Evolutionary conservation across 2,797 vertebrate species (phyloP), one percentile per base, ranked within the genome.

Genomic region (Discoglossus pictus): DNA sequence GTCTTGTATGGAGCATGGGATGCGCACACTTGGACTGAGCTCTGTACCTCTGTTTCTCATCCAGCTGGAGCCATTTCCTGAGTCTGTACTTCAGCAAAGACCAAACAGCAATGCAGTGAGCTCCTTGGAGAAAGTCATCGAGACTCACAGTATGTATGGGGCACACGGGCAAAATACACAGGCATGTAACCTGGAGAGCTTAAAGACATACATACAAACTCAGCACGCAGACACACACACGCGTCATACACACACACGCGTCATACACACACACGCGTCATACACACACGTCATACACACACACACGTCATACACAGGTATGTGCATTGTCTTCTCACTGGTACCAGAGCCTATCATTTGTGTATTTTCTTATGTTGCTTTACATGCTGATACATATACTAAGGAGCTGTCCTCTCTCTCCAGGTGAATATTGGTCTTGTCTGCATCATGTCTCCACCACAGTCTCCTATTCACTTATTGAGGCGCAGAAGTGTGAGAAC

Each of bases 341-440:
- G n/a, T n/a, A n/a, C n/a, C n/a, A n/a, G n/a, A n/a, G n/a, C n/a
- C n/a, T n/a, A n/a, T n/a, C n/a, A n/a, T n/a, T n/a, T n/a, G 13
- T 17, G 20, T n/a, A 11, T 50, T 70, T 16, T 73, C 56, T 13
- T 9, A 6, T 55, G 17, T 56, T 51, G 1, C 27, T 38, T 21
- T 20, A 54, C 9, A 38, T 17, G 3, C 3, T 21, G 13, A 5
- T 18, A 7, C 13, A 6, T 18, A 6, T 16, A 3, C 4, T 12
- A 51, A 51, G 15, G 25, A 15, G 3, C 16, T 4, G 3, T n/a
- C 2, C 9, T 34, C 18, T n/a, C 50, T 52, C 24, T 40, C 4
- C 75, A 99, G 97, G 93, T 90, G 94, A 96, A 79, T 96, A 96
- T 77, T 99, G 97, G 96, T 86, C 88, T 68, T 97, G 91, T 2